These are phyloP conservation scores for Ypsolopha sequella DNA, from an alignment of 2,888 invertebrate genomes.

Conservation along the genomic window DNA sequence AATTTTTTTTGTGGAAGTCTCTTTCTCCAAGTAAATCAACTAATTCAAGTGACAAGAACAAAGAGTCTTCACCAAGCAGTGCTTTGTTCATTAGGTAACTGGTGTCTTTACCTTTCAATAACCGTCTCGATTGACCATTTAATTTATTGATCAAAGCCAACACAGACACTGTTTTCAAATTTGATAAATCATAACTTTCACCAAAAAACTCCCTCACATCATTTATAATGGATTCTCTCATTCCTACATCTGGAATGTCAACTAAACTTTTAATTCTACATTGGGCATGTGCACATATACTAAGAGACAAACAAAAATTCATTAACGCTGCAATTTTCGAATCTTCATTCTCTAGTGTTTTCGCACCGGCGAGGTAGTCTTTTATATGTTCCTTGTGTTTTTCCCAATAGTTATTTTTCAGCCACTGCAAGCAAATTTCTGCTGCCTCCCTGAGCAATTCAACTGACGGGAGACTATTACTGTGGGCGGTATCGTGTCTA, in stretches of 20 bases:
- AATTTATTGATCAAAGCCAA: constrained; percentile 30
- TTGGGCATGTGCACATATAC: constrained; percentile 43
- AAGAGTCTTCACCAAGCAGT: constrained; percentile 38
- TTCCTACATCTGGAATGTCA: constrained; percentile 37
- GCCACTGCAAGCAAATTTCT: constrained; percentile 75
- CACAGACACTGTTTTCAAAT: constrained; percentile 38
- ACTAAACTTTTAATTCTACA: constrained; percentile 44
- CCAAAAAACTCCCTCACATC: constrained; percentile 46
- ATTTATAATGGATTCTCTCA: constrained; percentile 41
- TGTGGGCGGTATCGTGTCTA: constrained; percentile 84
- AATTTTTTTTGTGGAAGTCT: constrained; percentile 23
- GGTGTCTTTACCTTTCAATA: constrained; percentile 29
- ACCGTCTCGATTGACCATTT: constrained; percentile 29
- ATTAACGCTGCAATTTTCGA: constrained; percentile 38
- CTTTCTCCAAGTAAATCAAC: constrained; percentile 28
- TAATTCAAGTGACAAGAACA: constrained; percentile 45
- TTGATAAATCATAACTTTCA: constrained; percentile 32
- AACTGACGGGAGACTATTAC: constrained; percentile 74
- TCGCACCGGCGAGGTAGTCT: constrained; percentile 44
- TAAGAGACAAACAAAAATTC: constrained; percentile 45
- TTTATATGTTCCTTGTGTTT: constrained; percentile 60
- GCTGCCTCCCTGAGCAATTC: constrained; percentile 74
- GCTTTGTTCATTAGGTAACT: constrained; percentile 26
- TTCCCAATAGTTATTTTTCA: constrained; percentile 76
- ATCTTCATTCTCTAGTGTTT: constrained; percentile 22